Evolutionary conservation across 2,797 vertebrate species (phyloP).

Genomic region (Mormyrus hasselquistii): DNA sequence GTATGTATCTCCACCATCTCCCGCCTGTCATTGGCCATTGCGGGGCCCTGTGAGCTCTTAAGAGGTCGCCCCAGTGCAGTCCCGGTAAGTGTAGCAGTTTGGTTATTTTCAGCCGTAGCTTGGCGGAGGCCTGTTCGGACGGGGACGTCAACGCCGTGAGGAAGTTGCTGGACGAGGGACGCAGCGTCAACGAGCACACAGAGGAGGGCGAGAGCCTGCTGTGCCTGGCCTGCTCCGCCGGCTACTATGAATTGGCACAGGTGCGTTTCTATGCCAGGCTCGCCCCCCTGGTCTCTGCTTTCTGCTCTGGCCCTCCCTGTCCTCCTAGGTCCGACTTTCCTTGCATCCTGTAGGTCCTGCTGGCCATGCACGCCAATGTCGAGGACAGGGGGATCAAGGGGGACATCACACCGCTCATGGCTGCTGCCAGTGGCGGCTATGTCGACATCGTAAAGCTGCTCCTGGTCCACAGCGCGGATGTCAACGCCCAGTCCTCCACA

Average conservation of each 20-base stretch:
- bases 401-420: conserved; percentile 97
- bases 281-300: background rate
- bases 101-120: conserved; percentile 92
- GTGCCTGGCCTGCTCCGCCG: conserved; percentile 94
- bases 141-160: conserved; percentile 97
- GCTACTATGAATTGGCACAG: conserved; percentile 98
- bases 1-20: conserved; percentile 69
- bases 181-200: conserved; percentile 96
- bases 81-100: conserved; percentile 80
- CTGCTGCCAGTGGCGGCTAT: conserved; percentile 94
- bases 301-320: background rate
- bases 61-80: conserved; percentile 51
- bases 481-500: conserved; percentile 95
- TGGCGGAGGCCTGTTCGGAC: conserved; percentile 97
- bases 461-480: conserved; percentile 91
- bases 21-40: background rate
- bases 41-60: background rate
- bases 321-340: background rate
- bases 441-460: conserved; percentile 96
- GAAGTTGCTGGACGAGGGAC: conserved; percentile 94
- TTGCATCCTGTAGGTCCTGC: conserved; percentile 70
- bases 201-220: conserved; percentile 97
- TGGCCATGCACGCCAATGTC: conserved; percentile 97
- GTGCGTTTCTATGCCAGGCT: conserved; percentile 54
- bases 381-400: conserved; percentile 97